Conservation (phyloP, 1,140 invertebrate genomes). For the Proales similis region DNA sequence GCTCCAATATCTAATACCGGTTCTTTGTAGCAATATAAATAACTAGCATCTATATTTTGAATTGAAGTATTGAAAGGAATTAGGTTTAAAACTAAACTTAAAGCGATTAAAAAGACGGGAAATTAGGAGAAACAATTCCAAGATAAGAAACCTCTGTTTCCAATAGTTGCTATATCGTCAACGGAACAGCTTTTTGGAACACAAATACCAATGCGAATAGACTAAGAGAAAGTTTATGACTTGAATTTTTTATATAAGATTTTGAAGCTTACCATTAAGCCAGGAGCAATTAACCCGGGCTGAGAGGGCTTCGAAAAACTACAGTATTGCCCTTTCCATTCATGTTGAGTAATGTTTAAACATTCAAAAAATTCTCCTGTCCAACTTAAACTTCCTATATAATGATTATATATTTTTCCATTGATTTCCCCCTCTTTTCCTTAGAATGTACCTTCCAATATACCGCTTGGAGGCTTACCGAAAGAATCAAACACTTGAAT, state of each 20-base stretch:
- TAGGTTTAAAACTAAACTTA: neutral
- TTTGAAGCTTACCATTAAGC: neutral
- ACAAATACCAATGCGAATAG: constrained; percentile 33
- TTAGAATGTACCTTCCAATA: too few relatives aligned
- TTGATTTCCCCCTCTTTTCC: too few relatives aligned
- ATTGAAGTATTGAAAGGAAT: constrained; percentile 17
- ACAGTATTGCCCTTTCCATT: constrained; percentile 32
- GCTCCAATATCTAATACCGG: neutral
- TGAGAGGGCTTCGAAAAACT: constrained; percentile 13
- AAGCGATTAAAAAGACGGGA: neutral
- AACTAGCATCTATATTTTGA: too few relatives aligned
- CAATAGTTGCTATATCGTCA: constrained; percentile 12
- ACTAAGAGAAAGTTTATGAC: neutral
- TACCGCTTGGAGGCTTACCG: constrained; percentile 24
- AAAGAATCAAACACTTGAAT: constrained; percentile 10
- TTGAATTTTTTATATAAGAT: neutral
- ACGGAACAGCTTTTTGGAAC: constrained; percentile 6
- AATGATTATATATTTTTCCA: too few relatives aligned
- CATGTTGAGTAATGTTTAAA: constrained; percentile 24
- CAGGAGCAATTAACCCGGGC: neutral
- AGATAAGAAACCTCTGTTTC: neutral
- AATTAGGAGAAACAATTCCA: neutral
- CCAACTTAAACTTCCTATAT: constrained; percentile 13
- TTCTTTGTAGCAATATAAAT: too few relatives aligned
- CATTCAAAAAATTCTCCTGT: constrained; percentile 13